Conservation (phyloP, 2,888 invertebrate genomes). For the Nysson spinosus region DNA sequence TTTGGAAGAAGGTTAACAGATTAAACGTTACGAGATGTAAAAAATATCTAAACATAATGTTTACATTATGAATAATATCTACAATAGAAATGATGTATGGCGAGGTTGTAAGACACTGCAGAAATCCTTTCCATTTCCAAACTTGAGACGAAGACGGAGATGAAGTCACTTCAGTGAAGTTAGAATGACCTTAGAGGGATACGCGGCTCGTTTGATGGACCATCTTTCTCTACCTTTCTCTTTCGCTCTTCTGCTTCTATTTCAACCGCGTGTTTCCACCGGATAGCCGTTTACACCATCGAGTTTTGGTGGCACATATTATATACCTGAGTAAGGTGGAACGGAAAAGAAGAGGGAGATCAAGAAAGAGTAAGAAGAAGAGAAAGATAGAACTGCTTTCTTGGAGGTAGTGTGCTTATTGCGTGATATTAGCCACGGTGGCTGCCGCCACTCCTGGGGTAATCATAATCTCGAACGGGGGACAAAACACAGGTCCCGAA, state of each 20-base stretch:
- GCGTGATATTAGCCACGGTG: conserved; percentile 74
- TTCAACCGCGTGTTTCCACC: conserved; percentile 58
- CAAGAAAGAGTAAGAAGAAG: conserved; percentile 9
- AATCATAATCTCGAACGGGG: conserved; percentile 71
- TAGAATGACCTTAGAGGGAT: conserved; percentile 54
- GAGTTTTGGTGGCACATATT: conserved; percentile 63
- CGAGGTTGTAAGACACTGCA: conserved; percentile 1
- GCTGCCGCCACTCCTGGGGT: conserved; percentile 61
- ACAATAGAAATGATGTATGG: conserved; percentile 37
- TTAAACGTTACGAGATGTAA: too few relatives aligned
- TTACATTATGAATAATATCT: too few relatives aligned
- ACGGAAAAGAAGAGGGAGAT: conserved; percentile 16
- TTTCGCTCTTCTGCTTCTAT: conserved; percentile 1
- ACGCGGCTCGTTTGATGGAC: conserved; percentile 67
- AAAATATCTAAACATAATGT: too few relatives aligned
- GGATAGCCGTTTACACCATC: conserved; percentile 63
- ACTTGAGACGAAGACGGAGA: conserved; percentile 54
- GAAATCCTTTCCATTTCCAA: conserved; percentile 39
- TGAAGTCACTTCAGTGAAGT: conserved; percentile 60
- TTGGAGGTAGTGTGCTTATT: conserved; percentile 64
- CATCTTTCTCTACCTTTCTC: conserved; percentile 18
- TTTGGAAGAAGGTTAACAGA: too few relatives aligned
- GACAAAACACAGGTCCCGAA: conserved; percentile 72
- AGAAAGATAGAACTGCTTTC: conserved; percentile 33
- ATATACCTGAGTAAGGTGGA: conserved; percentile 55